Conservation (phyloP, 2,113 vertebrate genomes). For the Ovibos moschatus region DNA sequence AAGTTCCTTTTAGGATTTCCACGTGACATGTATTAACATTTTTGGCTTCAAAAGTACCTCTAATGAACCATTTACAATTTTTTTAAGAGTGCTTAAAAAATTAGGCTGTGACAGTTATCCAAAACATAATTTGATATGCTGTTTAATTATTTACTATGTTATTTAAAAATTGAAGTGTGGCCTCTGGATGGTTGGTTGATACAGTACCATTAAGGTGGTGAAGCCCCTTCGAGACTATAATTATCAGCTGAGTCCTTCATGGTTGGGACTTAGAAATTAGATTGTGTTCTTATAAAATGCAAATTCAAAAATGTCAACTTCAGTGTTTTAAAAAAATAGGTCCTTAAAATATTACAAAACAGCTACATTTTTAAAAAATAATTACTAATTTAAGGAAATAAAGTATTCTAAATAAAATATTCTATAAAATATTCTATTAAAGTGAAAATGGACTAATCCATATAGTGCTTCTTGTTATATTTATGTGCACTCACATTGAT, state of each 20-base stretch:
- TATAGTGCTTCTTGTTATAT: background rate
- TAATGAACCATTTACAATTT: slow-evolving; percentile 58
- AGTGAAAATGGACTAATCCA: background rate
- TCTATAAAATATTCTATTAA: background rate
- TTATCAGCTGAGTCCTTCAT: slow-evolving; percentile 48
- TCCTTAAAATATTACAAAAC: slow-evolving; percentile 44
- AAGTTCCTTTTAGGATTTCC: slow-evolving; percentile 41
- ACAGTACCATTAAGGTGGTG: slow-evolving; percentile 38
- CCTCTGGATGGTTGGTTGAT: slow-evolving; percentile 52
- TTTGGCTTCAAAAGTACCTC: slow-evolving; percentile 57
- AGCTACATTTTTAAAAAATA: background rate
- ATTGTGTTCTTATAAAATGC: slow-evolving; percentile 37
- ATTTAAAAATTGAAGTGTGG: slow-evolving; percentile 70
- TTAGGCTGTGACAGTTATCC: slow-evolving; percentile 59
- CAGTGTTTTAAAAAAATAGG: background rate
- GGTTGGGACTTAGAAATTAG: slow-evolving; percentile 34
- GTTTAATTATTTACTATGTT: slow-evolving; percentile 70
- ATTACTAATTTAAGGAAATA: slow-evolving; percentile 16
- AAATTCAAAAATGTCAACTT: slow-evolving; percentile 29
- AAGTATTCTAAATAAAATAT: slow-evolving; percentile 13
- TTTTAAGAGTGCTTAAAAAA: slow-evolving; percentile 54
- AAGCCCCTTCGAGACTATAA: slow-evolving; percentile 43
- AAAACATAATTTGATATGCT: slow-evolving; percentile 67
- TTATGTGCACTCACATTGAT: background rate
- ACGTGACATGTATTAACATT: slow-evolving; percentile 48